A percentile compares a stretch with the other conserved stretches of the same genome.
Evolutionary conservation across 2,888 invertebrate genomes (phyloP).

Genomic region (Tenthredo notha): DNA sequence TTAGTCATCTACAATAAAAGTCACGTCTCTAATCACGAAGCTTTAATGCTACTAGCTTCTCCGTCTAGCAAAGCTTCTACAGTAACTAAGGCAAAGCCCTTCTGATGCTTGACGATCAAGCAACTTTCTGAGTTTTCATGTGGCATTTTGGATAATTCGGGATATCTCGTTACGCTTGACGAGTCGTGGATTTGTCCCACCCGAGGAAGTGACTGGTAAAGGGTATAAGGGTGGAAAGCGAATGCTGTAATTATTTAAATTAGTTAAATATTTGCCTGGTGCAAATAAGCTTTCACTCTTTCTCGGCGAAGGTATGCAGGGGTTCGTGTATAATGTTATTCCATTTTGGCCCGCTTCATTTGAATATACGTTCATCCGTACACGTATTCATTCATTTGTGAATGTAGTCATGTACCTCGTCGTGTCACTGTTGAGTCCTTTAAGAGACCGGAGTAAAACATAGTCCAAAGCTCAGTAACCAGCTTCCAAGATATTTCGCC

Average conservation of each 20-base stretch:
- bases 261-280: slow-evolving; percentile 60
- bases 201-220: slow-evolving; percentile 27
- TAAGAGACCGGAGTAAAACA: not conserved
- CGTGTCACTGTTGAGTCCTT: not conserved
- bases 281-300: slow-evolving; percentile 29
- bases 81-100: slow-evolving; percentile 42
- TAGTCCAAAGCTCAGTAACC: not conserved
- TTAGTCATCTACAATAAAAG: slow-evolving; percentile 33
- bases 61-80: not conserved
- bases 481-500: slow-evolving; percentile 62
- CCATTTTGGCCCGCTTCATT: slow-evolving; percentile 6
- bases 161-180: slow-evolving; percentile 64
- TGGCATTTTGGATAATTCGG: slow-evolving; percentile 51
- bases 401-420: not conserved
- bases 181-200: slow-evolving; percentile 55
- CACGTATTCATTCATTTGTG: not conserved
- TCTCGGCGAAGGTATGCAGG: not conserved
- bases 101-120: slow-evolving; percentile 4
- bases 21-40: slow-evolving; percentile 27
- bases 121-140: slow-evolving; percentile 18
- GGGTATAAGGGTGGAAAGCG: slow-evolving; percentile 47
- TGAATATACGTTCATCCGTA: not conserved
- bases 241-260: slow-evolving; percentile 64
- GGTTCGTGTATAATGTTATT: not conserved
- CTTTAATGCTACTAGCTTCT: not conserved